Base-by-base conservation (phyloP, 30 jellyfish, hydroid and myxozoan genomes). In the Morbakka virulenta region DNA sequence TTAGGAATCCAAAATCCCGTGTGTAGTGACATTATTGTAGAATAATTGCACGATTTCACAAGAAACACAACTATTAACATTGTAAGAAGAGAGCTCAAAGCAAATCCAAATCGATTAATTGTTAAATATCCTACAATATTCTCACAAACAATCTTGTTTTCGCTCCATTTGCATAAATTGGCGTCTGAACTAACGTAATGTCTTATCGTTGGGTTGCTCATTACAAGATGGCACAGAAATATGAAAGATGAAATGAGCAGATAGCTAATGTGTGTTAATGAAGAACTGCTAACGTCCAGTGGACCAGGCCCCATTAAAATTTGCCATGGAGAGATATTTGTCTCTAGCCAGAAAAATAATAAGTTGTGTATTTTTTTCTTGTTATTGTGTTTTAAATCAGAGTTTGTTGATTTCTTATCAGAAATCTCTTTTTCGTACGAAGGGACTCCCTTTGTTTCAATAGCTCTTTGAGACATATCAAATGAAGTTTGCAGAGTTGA, bases 1-100 rank as follows among this genome's bases (percentile, higher is more conserved):
- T 91, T 91, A n/a, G 79, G 96, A n/a, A 91, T 81, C 98, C 98
- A 91, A 52, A 91, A 91, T 20, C 98, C 98, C 32, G 91, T 77
- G 28, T 84, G 91, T 25, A 91, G 69, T 13, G 83, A 35, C 22
- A 93, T 77, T 41, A 65, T 67, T 1, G 74, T 26, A 57, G 78
- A 48, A 29, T 68, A 82, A 34, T 67, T 70, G 52, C 69, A 74
- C 14, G 74, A 65, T 32, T 41, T 65, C 71, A 67, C 67, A 50
- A 79, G 62, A 2, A 79, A 27, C n/a, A 80, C 41, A 21, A 96
- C 83, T 81, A 91, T 81, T 36, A 83, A 35, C 24, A 78, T n/a
- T n/a, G n/a, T 6, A 62, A 77, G 84, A 27, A 83, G 71, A 3
- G 74, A 24, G n/a, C 95, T 49, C 14, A 85, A 69, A 21, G 96